phyloP scores from a whole-genome alignment of 37 sponge, comb jelly and placozoan genomes.

The Bolinopsis microptera region DNA sequence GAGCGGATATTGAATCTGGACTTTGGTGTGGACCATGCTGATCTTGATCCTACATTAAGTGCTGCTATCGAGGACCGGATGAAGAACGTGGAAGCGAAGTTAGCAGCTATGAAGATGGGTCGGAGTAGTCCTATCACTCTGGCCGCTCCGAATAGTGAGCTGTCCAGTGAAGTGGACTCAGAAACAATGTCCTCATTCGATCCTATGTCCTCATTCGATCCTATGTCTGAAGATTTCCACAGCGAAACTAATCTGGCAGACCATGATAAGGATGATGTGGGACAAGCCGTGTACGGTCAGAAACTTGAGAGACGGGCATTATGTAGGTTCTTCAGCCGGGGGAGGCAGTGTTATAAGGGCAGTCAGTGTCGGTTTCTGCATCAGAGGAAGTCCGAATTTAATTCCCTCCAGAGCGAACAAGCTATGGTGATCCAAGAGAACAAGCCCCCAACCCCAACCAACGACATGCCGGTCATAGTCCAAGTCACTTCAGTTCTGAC shows the following conservation, averaged over 20 bases:
- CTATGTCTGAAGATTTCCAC: conserved; percentile 40
- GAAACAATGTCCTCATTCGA: too few relatives aligned
- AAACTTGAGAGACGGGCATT: neutral
- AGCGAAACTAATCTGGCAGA: conserved; percentile 51
- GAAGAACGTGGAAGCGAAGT: neutral
- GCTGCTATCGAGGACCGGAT: neutral
- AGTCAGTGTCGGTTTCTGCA: conserved; percentile 23
- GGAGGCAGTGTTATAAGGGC: conserved; percentile 32
- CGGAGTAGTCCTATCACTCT: neutral
- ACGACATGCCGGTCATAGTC: conserved; percentile 51
- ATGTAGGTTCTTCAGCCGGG: conserved; percentile 47
- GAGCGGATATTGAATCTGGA: conserved; percentile 10
- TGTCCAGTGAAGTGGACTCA: conserved; percentile 35
- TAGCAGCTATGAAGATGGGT: neutral
- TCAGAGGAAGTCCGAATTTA: conserved; percentile 30
- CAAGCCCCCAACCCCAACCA: conserved; percentile 11
- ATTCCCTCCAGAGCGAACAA: neutral
- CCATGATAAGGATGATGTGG: conserved; percentile 24
- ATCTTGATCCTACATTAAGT: neutral
- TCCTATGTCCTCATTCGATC: conserved; percentile 46
- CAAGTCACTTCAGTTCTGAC: conserved; percentile 41
- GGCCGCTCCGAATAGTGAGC: neutral
- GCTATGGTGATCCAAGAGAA: neutral
- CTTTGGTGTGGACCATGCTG: neutral
- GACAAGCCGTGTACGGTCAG: conserved; percentile 15